These are phyloP conservation scores for Antheraea pernyi DNA, from an alignment of 1,140 invertebrate genomes.

Conservation along the genomic window DNA sequence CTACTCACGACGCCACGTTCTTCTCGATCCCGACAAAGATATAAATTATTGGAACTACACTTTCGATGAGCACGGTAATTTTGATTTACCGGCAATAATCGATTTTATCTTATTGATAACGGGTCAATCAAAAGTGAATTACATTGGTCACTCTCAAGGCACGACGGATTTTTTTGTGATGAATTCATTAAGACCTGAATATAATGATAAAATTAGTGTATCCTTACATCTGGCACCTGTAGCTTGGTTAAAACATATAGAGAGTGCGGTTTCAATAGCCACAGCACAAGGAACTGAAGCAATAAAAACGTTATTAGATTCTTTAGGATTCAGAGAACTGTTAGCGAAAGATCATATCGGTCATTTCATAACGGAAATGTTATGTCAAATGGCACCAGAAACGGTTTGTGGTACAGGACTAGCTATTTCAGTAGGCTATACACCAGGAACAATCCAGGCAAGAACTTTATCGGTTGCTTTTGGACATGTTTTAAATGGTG, in stretches of 20 bases:
- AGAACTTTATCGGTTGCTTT: conserved; percentile 44
- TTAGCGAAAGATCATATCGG: conserved; percentile 42
- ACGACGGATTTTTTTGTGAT: conserved; percentile 82
- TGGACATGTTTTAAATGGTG: conserved; percentile 47
- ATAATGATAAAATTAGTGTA: conserved; percentile 81
- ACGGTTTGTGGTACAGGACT: conserved; percentile 40
- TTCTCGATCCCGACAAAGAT: conserved; percentile 72
- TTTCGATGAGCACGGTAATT: conserved; percentile 84
- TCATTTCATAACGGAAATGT: conserved; percentile 44
- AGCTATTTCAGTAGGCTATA: conserved; percentile 43
- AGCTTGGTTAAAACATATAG: conserved; percentile 62
- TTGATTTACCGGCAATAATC: conserved; percentile 81
- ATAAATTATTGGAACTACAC: conserved; percentile 80
- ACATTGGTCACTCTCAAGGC: conserved; percentile 83
- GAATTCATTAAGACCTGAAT: conserved; percentile 80
- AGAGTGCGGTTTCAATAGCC: conserved; percentile 38
- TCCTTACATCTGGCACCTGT: conserved; percentile 83
- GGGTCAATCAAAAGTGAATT: conserved; percentile 79
- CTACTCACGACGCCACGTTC: conserved; percentile 83
- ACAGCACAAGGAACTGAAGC: conserved; percentile 26
- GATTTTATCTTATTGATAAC: conserved; percentile 80
- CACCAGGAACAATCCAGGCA: conserved; percentile 35
- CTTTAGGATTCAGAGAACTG: conserved; percentile 46
- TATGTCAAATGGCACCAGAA: conserved; percentile 49
- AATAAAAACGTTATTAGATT: conserved; percentile 38